phyloP scores from a whole-genome alignment of 1,140 invertebrate species.

The Zophobas atratus region DNA sequence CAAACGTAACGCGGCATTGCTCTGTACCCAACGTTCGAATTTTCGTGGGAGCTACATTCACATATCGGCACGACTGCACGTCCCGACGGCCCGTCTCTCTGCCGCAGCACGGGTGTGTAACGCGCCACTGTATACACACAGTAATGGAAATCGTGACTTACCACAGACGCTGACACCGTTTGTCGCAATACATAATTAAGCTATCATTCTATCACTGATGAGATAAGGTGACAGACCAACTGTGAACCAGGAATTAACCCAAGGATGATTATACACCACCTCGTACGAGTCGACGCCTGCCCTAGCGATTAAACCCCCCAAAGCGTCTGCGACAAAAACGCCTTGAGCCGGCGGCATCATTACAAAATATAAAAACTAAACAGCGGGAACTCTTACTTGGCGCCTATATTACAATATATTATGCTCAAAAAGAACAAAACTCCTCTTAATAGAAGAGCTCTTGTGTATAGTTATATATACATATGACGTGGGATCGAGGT shows the following conservation, averaged over 20 bases:
- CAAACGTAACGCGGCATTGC: not conserved
- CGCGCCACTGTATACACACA: constrained; percentile 51
- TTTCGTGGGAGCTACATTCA: constrained; percentile 30
- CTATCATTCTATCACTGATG: constrained; percentile 43
- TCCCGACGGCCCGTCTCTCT: constrained; percentile 46
- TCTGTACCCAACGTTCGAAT: constrained; percentile 12
- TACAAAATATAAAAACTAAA: constrained; percentile 3
- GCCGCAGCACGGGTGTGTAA: constrained; percentile 40
- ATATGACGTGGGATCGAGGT: too few species aligned
- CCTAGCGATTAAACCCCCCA: not conserved
- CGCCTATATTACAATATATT: not conserved
- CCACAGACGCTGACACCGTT: constrained; percentile 50
- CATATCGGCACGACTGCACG: constrained; percentile 40
- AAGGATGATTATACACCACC: constrained; percentile 19
- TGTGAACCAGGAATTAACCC: constrained; percentile 35
- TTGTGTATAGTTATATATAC: too few species aligned
- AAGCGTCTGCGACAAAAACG: not conserved
- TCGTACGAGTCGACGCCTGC: constrained; percentile 2
- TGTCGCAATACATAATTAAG: constrained; percentile 47
- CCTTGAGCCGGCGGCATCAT: not conserved
- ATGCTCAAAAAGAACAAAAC: not conserved
- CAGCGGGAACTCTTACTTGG: not conserved
- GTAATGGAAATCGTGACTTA: constrained; percentile 58
- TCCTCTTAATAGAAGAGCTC: not conserved
- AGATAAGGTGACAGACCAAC: constrained; percentile 40